A percentile compares a stretch with the other conserved stretches of the same genome.
Evolutionary conservation across 2,113 vertebrate species (phyloP).

Genomic region (Zapus hudsonius): DNA sequence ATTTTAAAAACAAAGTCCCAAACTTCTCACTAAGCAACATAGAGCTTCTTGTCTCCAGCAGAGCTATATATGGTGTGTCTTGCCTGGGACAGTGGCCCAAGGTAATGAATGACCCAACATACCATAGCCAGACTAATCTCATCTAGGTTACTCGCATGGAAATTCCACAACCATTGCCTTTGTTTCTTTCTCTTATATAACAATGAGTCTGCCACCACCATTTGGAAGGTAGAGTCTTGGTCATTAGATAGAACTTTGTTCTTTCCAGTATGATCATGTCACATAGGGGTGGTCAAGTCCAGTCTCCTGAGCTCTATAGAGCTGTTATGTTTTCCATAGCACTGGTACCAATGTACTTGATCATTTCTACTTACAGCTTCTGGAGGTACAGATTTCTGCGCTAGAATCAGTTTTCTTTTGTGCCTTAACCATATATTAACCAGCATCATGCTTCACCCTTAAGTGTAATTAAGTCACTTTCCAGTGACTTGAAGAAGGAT

Average conservation of each 20-base stretch:
- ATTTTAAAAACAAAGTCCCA: background rate
- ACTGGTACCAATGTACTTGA: background rate
- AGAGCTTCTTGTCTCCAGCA: background rate
- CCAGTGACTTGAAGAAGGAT: background rate
- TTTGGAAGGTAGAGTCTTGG: background rate
- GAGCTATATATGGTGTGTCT: background rate
- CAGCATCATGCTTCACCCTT: slow-evolving; percentile 19
- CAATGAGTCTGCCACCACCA: background rate
- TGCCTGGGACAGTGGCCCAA: background rate
- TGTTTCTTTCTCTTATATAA: background rate
- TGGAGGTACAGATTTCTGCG: background rate
- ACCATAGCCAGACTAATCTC: background rate
- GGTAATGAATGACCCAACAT: background rate
- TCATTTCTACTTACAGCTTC: background rate
- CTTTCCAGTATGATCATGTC: background rate
- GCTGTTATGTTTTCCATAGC: background rate
- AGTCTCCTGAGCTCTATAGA: background rate
- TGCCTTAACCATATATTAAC: background rate
- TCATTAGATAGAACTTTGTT: background rate
- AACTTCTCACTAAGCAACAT: background rate
- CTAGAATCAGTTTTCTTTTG: background rate
- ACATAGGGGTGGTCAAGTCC: no score
- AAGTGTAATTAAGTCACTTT: background rate
- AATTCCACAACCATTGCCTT: background rate
- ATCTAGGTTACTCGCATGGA: background rate